Percentiles rank a stretch among this genome's conserved stretches.
Conservation (phyloP, 2,113 vertebrate genomes). For the Aleadryas rufinucha region DNA sequence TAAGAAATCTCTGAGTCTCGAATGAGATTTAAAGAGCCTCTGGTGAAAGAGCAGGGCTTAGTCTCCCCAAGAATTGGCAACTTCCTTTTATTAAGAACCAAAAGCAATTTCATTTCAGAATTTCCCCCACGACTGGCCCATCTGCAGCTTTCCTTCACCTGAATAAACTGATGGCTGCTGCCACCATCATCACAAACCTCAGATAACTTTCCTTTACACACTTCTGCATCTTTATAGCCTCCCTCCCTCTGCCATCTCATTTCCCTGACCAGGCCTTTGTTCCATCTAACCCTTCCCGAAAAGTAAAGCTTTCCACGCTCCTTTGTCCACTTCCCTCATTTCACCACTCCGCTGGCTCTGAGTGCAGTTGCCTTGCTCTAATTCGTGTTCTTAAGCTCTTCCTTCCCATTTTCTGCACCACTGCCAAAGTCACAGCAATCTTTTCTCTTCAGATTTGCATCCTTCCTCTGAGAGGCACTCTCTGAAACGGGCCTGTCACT, state of each 20-base stretch:
- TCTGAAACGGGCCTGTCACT: not conserved
- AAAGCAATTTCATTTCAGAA: not conserved
- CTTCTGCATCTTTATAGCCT: not conserved
- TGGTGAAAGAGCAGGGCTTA: not conserved
- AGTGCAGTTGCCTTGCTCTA: not conserved
- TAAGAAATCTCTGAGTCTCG: fast-evolving
- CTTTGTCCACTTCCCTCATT: not conserved
- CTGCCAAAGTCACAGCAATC: slow-evolving; percentile 24
- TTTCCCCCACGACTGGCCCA: not conserved
- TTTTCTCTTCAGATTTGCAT: not conserved
- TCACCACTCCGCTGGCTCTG: not conserved
- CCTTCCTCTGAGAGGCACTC: not conserved
- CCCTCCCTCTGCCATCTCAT: not conserved
- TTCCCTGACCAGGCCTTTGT: not conserved
- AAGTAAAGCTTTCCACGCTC: not conserved
- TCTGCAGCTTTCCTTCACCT: not conserved
- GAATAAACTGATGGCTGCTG: not conserved
- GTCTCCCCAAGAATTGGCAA: not conserved
- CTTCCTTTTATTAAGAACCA: not conserved
- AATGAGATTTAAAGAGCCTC: not conserved
- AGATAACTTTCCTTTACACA: not conserved
- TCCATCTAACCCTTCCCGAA: not conserved
- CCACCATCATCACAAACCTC: not conserved
- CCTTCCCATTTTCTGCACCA: not conserved
- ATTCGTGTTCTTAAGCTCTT: slow-evolving; percentile 3